These are phyloP conservation scores for Temnothorax ravouxi DNA, from an alignment of 2,888 invertebrate genomes.

Conservation along the genomic window DNA sequence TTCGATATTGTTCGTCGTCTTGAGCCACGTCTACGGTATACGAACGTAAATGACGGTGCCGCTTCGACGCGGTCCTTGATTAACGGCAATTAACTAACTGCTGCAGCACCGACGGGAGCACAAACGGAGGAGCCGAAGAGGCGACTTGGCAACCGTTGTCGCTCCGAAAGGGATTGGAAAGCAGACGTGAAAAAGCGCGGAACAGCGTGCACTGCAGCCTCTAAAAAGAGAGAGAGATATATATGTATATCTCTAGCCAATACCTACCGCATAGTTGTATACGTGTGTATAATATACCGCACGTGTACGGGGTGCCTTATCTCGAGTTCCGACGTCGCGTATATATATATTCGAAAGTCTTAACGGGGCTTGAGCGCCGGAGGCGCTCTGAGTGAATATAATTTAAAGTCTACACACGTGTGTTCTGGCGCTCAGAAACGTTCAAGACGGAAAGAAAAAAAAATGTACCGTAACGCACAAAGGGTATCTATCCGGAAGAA, in stretches of 20 bases:
- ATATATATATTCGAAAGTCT: constrained; percentile 25
- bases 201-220: not conserved
- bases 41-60: constrained; percentile 28
- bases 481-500: not conserved
- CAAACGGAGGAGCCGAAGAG: constrained; percentile 5
- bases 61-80: constrained; percentile 3
- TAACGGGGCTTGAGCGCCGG: constrained; percentile 15
- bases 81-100: constrained; percentile 32
- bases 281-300: constrained; percentile 17
- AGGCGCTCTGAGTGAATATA: constrained; percentile 34
- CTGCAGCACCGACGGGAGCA: not conserved
- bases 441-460: not conserved
- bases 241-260: not conserved
- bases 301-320: constrained; percentile 29
- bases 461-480: not conserved
- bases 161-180: not conserved
- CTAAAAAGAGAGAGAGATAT: no score
- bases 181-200: not conserved
- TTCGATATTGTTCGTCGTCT: constrained; percentile 21
- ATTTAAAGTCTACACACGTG: constrained; percentile 40
- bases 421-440: not conserved
- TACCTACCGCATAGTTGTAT: not conserved
- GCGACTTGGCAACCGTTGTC: constrained; percentile 6
- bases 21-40: not conserved
- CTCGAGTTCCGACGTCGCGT: constrained; percentile 21